A percentile compares a stretch with the other conserved stretches of the same genome.
Conservation (phyloP, 2,797 vertebrate genomes). For the Sphenodon punctatus region DNA sequence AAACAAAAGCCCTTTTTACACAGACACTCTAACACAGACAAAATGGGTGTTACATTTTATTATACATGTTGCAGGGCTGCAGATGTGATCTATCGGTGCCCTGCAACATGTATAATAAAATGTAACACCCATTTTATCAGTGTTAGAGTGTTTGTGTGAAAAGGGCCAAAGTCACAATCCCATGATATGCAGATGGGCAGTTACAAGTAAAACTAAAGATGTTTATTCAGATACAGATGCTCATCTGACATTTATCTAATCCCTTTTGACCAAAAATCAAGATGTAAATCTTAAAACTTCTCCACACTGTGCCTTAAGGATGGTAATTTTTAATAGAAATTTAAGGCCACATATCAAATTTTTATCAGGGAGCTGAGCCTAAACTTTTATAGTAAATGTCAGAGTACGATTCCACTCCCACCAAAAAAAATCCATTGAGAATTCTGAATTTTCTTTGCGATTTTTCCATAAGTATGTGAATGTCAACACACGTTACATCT, state of each 20-base stretch:
- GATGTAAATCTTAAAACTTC: too few relatives aligned
- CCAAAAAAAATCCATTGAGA: neutral
- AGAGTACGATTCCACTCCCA: neutral
- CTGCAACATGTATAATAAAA: too few relatives aligned
- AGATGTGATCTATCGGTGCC: too few relatives aligned
- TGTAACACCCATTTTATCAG: too few relatives aligned
- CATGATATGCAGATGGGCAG: neutral
- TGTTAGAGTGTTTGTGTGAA: neutral
- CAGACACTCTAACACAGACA: too few relatives aligned
- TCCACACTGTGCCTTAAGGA: too few relatives aligned
- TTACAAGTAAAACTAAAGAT: constrained; percentile 2
- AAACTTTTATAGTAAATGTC: neutral
- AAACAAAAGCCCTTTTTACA: too few relatives aligned
- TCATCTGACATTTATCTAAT: constrained; percentile 13
- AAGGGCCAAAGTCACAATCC: neutral
- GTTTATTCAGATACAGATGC: constrained; percentile 12
- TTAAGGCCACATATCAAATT: neutral
- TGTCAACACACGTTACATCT: too few relatives aligned
- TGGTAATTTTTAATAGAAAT: rapidly evolving
- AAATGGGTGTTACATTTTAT: too few relatives aligned
- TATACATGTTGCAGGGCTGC: too few relatives aligned
- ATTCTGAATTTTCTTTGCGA: neutral
- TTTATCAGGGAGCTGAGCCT: rapidly evolving
- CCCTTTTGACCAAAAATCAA: constrained; percentile 4
- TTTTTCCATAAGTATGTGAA: neutral